These are phyloP conservation scores for Tolmerus cingulatus DNA, from an alignment of 2,888 invertebrate genomes.

Conservation along the genomic window DNA sequence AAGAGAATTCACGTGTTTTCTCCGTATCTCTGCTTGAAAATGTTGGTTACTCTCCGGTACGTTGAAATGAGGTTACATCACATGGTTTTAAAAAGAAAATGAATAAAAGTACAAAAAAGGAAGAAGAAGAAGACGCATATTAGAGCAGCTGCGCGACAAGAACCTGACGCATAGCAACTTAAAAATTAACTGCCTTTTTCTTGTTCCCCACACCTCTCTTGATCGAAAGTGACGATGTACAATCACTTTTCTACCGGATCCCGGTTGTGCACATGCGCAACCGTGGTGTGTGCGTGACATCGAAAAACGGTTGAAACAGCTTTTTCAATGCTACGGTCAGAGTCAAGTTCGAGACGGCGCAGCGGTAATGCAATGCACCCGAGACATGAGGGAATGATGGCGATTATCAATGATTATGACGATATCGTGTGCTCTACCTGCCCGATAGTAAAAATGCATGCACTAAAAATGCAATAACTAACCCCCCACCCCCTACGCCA, in stretches of 20 bases:
- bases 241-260: neutral
- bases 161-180: neutral
- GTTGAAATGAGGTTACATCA: neutral
- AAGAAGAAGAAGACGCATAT: neutral
- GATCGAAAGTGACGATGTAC: neutral
- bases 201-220: too few species aligned
- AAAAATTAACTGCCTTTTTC: neutral
- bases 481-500: neutral
- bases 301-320: neutral
- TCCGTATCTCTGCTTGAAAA: neutral
- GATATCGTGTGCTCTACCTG: neutral
- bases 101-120: neutral
- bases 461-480: neutral
- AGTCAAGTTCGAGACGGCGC: neutral
- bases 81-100: neutral
- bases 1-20: neutral
- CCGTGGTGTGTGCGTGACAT: neutral
- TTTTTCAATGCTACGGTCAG: neutral
- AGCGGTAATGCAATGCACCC: too few species aligned
- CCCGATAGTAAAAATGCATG: neutral
- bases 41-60: neutral
- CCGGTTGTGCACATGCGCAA: neutral
- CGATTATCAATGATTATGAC: neutral
- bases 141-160: neutral
- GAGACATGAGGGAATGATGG: neutral